A percentile compares a stretch with the other conserved stretches of the same genome.
Conservation (phyloP, 2,888 invertebrate genomes). For the Syritta pipiens region DNA sequence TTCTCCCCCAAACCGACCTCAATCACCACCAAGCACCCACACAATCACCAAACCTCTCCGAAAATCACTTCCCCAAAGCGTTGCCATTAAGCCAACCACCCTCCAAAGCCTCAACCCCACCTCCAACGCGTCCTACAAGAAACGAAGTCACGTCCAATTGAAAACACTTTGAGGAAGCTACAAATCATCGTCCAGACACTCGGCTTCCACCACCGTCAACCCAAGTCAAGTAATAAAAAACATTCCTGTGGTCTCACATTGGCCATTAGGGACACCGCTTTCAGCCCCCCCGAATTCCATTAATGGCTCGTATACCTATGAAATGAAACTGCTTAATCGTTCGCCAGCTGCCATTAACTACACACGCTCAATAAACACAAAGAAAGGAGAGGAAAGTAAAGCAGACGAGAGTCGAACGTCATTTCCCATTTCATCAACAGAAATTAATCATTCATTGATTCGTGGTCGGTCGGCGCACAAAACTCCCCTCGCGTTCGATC, state of each 20-base stretch:
- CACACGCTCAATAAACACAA: background rate
- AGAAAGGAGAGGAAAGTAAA: background rate
- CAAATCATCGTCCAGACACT: slow-evolving; percentile 21
- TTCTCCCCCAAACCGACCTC: too few relatives aligned
- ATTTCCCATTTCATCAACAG: slow-evolving; percentile 14
- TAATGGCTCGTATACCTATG: slow-evolving; percentile 21
- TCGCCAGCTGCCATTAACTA: slow-evolving; percentile 34
- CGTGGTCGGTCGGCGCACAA: background rate
- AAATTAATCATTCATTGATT: slow-evolving; percentile 64
- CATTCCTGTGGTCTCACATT: slow-evolving; percentile 36
- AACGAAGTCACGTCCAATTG: too few relatives aligned
- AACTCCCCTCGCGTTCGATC: slow-evolving; percentile 12
- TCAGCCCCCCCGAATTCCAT: slow-evolving; percentile 10
- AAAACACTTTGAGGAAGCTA: too few relatives aligned
- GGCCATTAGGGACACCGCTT: slow-evolving; percentile 31
- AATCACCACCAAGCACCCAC: too few relatives aligned
- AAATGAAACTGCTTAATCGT: slow-evolving; percentile 34
- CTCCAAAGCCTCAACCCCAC: too few relatives aligned
- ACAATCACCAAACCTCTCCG: too few relatives aligned
- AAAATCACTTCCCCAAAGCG: too few relatives aligned
- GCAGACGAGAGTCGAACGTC: too few relatives aligned
- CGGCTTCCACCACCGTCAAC: background rate
- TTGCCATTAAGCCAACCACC: too few relatives aligned
- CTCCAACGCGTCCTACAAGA: too few relatives aligned
- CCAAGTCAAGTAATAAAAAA: slow-evolving; percentile 36